Evolutionary conservation across 2,888 invertebrate species (phyloP), one percentile per base, ranked within the genome.

Genomic region (Trypoxylon attenuatum): DNA sequence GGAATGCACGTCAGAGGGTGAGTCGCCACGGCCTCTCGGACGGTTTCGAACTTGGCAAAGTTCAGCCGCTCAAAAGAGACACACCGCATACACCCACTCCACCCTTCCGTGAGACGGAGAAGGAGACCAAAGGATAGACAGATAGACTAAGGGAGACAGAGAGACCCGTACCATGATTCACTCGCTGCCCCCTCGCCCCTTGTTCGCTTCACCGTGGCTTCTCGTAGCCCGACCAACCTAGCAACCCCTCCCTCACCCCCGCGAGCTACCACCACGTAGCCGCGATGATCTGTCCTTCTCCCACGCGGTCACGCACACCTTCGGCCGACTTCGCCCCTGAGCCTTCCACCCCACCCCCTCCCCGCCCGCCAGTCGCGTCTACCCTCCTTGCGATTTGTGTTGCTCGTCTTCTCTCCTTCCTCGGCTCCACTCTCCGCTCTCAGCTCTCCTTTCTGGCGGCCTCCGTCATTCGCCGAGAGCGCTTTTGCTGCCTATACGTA

Each of bases 11-110:
- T 56, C 63, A 56, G 66, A 56, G 66, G 70, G 71, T 64, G 74
- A 78, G 71, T 71, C 71, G 71, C 73, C 74, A 68, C 64, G 77
- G 78, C 76, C 78, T 77, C 27, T n/a, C 79, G 76, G 69, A 73
- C 73, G 78, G 78, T 82, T 82, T 81, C 80, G 77, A 82, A 84
- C 79, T 83, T 84, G 82, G 82, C 82, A 83, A 84, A 84, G 83
- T 84, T 84, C 81, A 82, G 73, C 82, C 79, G 79, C 77, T 82
- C 80, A 82, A 84, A 84, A 81, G 79, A 80, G 82, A 81, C 80
- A 75, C 65, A n/a, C 70, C 71, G 4, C 33, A n/a, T 59, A 61
- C 65, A 23, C 70, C 66, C 72, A 67, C 63, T 72, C 69, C 59
- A 59, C 68, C 70, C 67, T 59, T 68, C 66, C 73, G 66, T 64